Evolutionary conservation across 2,113 vertebrate genomes (phyloP), one percentile per base, ranked within the genome.

Genomic region (Natator depressus): DNA sequence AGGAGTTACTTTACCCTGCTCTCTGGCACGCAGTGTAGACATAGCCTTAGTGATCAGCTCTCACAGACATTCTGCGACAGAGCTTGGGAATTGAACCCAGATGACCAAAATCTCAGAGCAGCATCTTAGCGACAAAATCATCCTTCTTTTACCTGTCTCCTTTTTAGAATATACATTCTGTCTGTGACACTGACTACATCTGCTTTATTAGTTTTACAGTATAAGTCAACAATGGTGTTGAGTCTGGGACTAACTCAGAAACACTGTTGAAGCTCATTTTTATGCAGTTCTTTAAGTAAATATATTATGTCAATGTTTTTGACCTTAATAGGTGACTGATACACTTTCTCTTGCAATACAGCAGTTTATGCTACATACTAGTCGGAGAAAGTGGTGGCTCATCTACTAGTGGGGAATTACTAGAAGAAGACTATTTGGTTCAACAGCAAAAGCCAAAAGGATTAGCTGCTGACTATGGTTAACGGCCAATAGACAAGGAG

Each of bases 391-490:
- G 19, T 69, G 76, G 31, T 75, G 87, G 42, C 55, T 91, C 72
- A 59, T 75, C 54, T 62, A 50, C 84, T 92, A 80, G 31, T 86
- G 55, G 65, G 91, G 20, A 2, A 91, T 88, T 91, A 50, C 62
- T 93, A 79, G 81, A 92, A 92, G 65, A 65, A 80, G 89, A 91
- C 72, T 85, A 89, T 95, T 91, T 91, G 94, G 38, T 88, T 95
- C 90, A 85, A 65, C 93, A 75, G 91, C 72, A 93, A 80, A 94
- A 94, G 84, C 96, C 19, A 3, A 69, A 83, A 97, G 93, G 72
- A 92, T 96, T 88, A 89, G 42, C 84, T 97, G 38, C 83, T 97
- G 80, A 57, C 82, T 94, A 22, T 96, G 75, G 49, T 94, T 91
- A 93, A 62, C 88, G 85, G 13, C 47, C 88, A 49, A 85, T 82